Evolutionary conservation across 1,140 invertebrate species (phyloP), one percentile per base, ranked within the genome.

Genomic region (Panagrolaimus sp.): DNA sequence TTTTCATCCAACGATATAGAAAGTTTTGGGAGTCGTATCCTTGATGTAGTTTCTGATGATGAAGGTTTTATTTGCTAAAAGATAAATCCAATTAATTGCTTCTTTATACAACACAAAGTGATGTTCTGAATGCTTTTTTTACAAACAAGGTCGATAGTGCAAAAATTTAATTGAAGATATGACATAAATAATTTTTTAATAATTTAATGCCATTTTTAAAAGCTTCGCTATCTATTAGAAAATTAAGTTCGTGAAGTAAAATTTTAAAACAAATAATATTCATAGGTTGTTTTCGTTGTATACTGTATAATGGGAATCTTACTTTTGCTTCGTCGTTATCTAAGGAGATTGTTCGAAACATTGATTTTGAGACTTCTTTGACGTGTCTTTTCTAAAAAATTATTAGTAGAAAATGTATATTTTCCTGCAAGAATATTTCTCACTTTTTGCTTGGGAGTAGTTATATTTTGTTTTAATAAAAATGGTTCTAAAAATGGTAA

Each of bases 321-420:
- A 27, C 51, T 57, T 20, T 20, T 57, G 51, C 9, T 44, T 38
- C 25, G 25, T 65, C 63, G 16, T 43, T 38, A 23, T 67, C 69
- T 38, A 70, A 57, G 8, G 47, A 61, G 25, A 70, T 63, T 45
- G 69, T 69, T 57, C 45, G 47, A 51, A 70, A 70, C 14, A 42
- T 48, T 9, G 72, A 16, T 13, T 42, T 44, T 13, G 65, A 27
- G 43, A 68, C 14, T 23, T 70, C 66, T 7, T 25, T 43, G 5
- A 53, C 3, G 23, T 44, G 68, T 53, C 23, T 67, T 38, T 47
- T 70, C 20, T 65, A 25, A 3, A 44, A 23, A 65, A n/a, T 25
- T 16, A 57, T n/a, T n/a, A n/a, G n/a, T 9, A 25, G 11, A 25
- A 65, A 45, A 31, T n/a, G 45, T 13, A 23, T n/a, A 46, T 8